Evolutionary conservation across 1,140 invertebrate genomes (phyloP).

Genomic region (Archegozetes longisetosus): DNA sequence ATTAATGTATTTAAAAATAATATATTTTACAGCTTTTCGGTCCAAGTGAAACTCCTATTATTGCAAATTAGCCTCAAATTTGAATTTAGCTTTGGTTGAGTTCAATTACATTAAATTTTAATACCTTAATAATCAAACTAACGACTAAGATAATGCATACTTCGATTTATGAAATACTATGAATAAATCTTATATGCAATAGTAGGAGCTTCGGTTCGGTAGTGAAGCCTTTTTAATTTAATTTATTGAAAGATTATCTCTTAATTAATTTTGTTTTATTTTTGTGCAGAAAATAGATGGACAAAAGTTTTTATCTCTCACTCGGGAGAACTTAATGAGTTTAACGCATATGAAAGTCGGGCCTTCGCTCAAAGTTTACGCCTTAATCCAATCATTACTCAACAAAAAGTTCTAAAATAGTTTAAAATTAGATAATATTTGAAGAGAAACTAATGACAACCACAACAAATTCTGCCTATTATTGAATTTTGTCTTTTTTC

Average conservation of each 20-base stretch:
- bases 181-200: conserved; percentile 2
- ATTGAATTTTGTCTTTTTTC: no score
- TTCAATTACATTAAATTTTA: no score
- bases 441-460: no score
- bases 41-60: neutral
- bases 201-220: no score
- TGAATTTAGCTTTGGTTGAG: no score
- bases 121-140: no score
- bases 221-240: conserved; percentile 1
- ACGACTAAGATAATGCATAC: no score
- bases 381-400: conserved; percentile 46
- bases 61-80: no score
- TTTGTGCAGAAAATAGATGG: conserved; percentile 56
- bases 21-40: no score
- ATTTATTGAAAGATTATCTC: neutral
- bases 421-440: no score
- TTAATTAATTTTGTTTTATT: conserved; percentile 21
- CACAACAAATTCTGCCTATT: no score
- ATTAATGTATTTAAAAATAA: conserved; percentile 42
- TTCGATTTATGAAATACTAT: no score
- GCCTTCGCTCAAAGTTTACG: conserved; percentile 78
- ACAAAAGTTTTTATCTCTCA: conserved; percentile 53
- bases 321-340: conserved; percentile 75
- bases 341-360: conserved; percentile 82
- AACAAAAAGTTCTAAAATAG: conserved; percentile 8